A percentile compares a stretch with the other conserved stretches of the same genome.
These are phyloP conservation scores for Lagenorhynchus albirostris DNA, from an alignment of 2,113 vertebrate species.

Conservation along the genomic window DNA sequence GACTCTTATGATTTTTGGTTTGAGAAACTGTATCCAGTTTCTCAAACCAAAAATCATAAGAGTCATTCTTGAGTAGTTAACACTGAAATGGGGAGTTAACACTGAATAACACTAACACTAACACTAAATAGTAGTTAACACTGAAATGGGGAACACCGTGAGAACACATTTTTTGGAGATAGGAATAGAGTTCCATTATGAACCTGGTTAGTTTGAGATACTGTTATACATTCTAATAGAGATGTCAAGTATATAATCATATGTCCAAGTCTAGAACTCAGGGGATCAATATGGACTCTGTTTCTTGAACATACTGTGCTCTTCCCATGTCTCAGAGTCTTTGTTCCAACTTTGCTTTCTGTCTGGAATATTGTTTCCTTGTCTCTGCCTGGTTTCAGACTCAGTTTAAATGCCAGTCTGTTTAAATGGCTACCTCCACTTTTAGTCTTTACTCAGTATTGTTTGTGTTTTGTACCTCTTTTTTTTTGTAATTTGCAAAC, in stretches of 20 bases:
- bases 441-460: neutral
- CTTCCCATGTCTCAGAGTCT: neutral
- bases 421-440: neutral
- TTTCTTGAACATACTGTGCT: neutral
- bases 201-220: neutral
- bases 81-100: too few species aligned
- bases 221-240: neutral
- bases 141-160: neutral
- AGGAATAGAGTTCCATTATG: neutral
- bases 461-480: neutral
- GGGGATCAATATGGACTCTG: neutral
- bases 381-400: neutral
- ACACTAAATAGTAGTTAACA: neutral
- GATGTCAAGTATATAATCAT: neutral
- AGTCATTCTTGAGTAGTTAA: too few species aligned
- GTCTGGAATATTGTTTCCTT: neutral
- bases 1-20: neutral
- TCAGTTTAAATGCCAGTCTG: neutral
- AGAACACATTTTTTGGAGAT: neutral
- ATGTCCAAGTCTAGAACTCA: neutral
- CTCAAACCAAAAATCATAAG: too few species aligned
- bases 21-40: neutral
- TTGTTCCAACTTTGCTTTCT: neutral
- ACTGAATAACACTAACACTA: too few species aligned
- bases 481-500: neutral